Evolutionary conservation across 2,113 vertebrate species (phyloP).

Genomic region (Cebidichthys violaceus): DNA sequence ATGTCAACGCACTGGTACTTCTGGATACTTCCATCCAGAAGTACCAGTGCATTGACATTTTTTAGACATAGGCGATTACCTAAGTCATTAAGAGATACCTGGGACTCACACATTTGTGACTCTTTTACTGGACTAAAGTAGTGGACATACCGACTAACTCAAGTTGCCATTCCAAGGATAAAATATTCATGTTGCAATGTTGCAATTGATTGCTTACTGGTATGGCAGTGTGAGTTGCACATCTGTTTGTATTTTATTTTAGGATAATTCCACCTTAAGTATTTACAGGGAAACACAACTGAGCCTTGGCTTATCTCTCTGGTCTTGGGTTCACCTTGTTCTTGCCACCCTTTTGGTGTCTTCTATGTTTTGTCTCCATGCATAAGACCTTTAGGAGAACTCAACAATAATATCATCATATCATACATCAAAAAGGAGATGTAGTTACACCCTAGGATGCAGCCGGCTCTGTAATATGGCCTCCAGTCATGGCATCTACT

Average conservation of each 20-base stretch:
- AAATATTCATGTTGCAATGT: too few relatives aligned
- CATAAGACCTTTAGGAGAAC: background rate
- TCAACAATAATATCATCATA: background rate
- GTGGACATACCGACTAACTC: background rate
- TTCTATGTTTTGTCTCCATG: constrained; percentile 1
- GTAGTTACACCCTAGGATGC: background rate
- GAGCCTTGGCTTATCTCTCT: background rate
- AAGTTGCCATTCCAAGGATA: background rate
- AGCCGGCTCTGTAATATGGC: background rate
- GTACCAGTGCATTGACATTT: too few relatives aligned
- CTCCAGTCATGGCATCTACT: constrained; percentile 16
- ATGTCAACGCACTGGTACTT: background rate
- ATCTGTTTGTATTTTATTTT: background rate
- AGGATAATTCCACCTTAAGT: background rate
- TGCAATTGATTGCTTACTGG: background rate
- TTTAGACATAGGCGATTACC: background rate
- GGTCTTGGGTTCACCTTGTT: background rate
- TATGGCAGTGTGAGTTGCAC: background rate
- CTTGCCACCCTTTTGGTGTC: background rate
- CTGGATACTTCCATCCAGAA: too few relatives aligned
- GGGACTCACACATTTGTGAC: background rate
- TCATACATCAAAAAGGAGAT: constrained; percentile 6
- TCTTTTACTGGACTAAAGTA: background rate
- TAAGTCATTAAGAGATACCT: background rate
- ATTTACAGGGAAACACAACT: background rate